phyloP scores from a whole-genome alignment of 2,113 vertebrate species.

The Verasper variegatus region DNA sequence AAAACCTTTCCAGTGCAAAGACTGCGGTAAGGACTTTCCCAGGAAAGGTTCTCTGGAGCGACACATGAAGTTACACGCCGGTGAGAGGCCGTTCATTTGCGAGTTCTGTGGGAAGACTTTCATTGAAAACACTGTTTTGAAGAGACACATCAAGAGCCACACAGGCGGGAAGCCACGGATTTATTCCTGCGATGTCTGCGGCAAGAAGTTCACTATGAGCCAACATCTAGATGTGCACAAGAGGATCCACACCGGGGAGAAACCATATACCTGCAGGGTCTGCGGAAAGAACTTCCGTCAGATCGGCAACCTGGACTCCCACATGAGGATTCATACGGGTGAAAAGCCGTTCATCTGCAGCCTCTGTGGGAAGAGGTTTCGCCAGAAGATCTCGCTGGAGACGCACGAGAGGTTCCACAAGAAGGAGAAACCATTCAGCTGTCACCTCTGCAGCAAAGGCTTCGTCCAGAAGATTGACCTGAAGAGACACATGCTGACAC shows the following conservation, averaged over 20 bases:
- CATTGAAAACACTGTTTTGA: constrained; percentile 57
- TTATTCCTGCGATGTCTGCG: constrained; percentile 73
- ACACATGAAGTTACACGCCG: constrained; percentile 64
- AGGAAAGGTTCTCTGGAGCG: constrained; percentile 68
- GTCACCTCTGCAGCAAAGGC: constrained; percentile 66
- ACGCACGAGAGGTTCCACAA: constrained; percentile 85
- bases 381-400: constrained; percentile 72
- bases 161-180: constrained; percentile 43
- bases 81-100: constrained; percentile 58
- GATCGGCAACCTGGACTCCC: constrained; percentile 83
- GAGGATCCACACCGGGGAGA: constrained; percentile 74
- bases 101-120: constrained; percentile 75
- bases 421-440: constrained; percentile 63
- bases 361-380: constrained; percentile 75
- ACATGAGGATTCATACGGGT: constrained; percentile 83
- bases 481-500: constrained; percentile 71
- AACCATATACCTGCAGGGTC: constrained; percentile 75
- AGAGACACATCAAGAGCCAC: constrained; percentile 73
- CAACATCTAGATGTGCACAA: constrained; percentile 77
- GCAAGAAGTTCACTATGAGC: constrained; percentile 78
- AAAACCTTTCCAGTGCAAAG: constrained; percentile 67
- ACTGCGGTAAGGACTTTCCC: constrained; percentile 69
- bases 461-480: constrained; percentile 74
- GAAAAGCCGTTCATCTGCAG: constrained; percentile 83
- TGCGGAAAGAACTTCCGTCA: constrained; percentile 85